These are phyloP conservation scores for Xanthia togata DNA, from an alignment of 2,888 invertebrate species.

Conservation along the genomic window DNA sequence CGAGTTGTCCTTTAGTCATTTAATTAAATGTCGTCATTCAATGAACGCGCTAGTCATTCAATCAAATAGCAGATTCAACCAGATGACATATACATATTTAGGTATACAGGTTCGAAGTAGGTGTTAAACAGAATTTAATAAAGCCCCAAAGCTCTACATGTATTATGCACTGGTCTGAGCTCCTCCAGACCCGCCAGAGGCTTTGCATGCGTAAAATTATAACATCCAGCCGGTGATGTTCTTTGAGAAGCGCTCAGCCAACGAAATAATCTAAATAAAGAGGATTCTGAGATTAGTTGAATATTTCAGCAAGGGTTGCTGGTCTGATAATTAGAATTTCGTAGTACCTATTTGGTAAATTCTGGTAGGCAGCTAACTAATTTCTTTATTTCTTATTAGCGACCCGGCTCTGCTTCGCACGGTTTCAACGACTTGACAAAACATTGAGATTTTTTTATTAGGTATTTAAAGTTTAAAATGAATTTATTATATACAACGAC, in stretches of 20 bases:
- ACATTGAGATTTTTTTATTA: no score
- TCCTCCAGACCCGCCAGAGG: conserved; percentile 16
- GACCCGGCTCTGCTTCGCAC: no score
- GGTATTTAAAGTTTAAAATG: no score
- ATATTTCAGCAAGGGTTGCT: conserved; percentile 34
- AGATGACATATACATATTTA: conserved; percentile 1
- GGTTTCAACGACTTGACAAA: no score
- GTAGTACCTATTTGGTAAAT: conserved; percentile 12
- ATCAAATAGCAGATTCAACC: no score
- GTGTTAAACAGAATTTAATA: conserved; percentile 35
- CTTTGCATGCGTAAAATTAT: conserved; percentile 41
- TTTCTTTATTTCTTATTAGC: background rate
- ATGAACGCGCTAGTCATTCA: no score
- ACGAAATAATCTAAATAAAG: conserved; percentile 20
- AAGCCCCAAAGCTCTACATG: conserved; percentile 27
- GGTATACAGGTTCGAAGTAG: background rate
- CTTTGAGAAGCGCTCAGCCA: conserved; percentile 17
- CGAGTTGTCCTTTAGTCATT: no score
- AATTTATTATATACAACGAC: no score
- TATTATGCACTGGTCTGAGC: conserved; percentile 36
- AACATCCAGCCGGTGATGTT: conserved; percentile 18
- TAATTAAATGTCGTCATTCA: no score
- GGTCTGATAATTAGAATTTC: conserved; percentile 22
- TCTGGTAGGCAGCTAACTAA: background rate
- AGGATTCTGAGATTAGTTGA: conserved; percentile 38